Base-by-base conservation (phyloP, 2,797 vertebrate genomes). In the Harpagifer antarcticus region DNA sequence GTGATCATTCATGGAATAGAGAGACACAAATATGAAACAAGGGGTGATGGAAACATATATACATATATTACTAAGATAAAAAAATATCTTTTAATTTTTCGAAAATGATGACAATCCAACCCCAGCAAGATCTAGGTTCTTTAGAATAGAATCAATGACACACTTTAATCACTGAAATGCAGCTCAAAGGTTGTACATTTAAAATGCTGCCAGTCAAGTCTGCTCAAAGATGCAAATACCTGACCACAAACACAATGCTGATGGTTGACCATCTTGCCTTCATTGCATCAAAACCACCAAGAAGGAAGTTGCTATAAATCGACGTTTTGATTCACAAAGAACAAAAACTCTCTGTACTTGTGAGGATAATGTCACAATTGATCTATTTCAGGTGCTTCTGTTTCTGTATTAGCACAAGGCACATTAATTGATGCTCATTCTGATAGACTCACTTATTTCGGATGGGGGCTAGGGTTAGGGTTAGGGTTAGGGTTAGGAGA, bases 361-460 rank as follows among this genome's bases (percentile, higher is more conserved):
- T 15, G 16, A 69, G 5, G n/a, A 8, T 9, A 1, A 0, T 17
- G n/a, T 10, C 5, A 20, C n/a, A 17, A 10, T 65, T 56, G 12
- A 9, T 58, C 37, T 20, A 2, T 56, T 63, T 58, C n/a, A 31
- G 53, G 33, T 12, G 45, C 6, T 37, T 68, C 33, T 37, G 33
- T 52, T 40, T 14, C 42, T 79, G 55, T 10, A 27, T 42, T 63
- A 16, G n/a, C 43, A 33, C 13, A 3, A 70, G 58, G 42, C 62
- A 42, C 14, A 44, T n/a, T 9, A 52, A 54, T 14, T 53, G 65
- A 42, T 63, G 20, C 65, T 76, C 31, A 68, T 53, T 66, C 13
- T 40, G n/a, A 37, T 37, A 7, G 33, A 37, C 8, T 9, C 33
- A 37, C 33, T 37, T 37, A 1, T 37, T 37, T 37, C 8, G 33